Evolutionary conservation across 2,113 vertebrate species (phyloP), one percentile per base, ranked within the genome.

Genomic region (Corvus hawaiiensis): DNA sequence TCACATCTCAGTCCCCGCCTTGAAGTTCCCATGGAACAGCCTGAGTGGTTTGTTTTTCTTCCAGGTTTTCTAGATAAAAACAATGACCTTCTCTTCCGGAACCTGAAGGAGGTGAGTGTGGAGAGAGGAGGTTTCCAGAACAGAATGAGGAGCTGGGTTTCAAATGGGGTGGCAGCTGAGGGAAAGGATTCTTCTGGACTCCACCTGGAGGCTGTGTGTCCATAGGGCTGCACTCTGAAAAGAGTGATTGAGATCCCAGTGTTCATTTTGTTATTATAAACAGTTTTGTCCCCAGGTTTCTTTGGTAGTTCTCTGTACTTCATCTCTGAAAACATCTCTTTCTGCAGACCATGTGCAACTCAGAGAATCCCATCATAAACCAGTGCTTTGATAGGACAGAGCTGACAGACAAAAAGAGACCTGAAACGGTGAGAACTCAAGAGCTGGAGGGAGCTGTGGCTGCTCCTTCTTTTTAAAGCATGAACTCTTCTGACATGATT

Each of bases 21-120:
- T 30, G 71, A n/a, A 41, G 52, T 41, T 69, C 10, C 69, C 46
- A 2, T 76, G 64, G 76, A 71, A 41, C 84, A 58, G 63, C 67
- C 59, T 86, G 58, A 89, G 51, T 7, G 8, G 10, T 89, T 96
- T 89, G 95, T 90, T 89, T 96, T 43, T 85, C 77, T 63, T 87
- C 59, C 96, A 99, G 99, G 99, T 87, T 99, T 99, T 97, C 96
- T 99, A 97, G 99, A 99, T 98, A 99, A 99, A 97, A 99, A 99
- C 98, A 99, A 99, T 2, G 99, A 99, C 95, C 98, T 99, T 66
- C 99, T 99, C 37, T 99, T 99, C 97, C 98, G 99, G 96, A 99
- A 99, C 97, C 94, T 99, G 88, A 99, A 99, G 96, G 99, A 99
- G 98, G 99, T 99, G 95, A 98, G 98, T 91, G 41, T 33, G 52